A percentile compares a stretch with the other conserved stretches of the same genome.
Conservation (phyloP, 2,888 invertebrate genomes). For the Tortrix viridana region DNA sequence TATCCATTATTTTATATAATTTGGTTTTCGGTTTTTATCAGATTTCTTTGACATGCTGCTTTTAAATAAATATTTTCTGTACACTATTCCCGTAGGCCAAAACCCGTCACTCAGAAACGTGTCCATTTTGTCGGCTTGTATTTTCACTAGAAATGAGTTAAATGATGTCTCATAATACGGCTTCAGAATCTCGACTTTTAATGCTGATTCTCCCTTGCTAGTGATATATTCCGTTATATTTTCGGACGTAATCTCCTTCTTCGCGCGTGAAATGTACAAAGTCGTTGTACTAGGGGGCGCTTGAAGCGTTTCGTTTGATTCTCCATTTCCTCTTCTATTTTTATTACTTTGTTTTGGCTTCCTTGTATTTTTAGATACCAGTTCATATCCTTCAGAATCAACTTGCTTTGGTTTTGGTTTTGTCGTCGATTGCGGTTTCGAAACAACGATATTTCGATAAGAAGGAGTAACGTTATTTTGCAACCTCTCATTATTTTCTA, state of each 20-base stretch:
- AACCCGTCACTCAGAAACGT: neutral
- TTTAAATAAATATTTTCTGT: constrained; percentile 2
- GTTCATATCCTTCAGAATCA: neutral
- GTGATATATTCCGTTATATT: neutral
- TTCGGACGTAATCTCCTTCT: neutral
- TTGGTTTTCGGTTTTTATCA: neutral
- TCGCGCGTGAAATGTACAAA: neutral
- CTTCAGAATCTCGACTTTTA: neutral
- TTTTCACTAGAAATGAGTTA: neutral
- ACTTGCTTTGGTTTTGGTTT: neutral
- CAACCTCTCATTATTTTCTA: neutral
- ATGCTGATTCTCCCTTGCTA: neutral
- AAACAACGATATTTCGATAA: neutral
- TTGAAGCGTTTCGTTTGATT: neutral
- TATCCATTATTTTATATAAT: neutral
- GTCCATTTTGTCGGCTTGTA: neutral
- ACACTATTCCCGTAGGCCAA: neutral
- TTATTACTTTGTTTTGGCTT: neutral
- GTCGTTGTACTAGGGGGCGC: neutral
- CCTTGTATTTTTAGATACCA: neutral
- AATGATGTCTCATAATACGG: neutral
- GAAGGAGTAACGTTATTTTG: too few species aligned
- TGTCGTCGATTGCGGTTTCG: neutral
- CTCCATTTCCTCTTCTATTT: neutral
- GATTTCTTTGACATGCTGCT: neutral